A percentile compares a stretch with the other conserved stretches of the same genome.
Conservation (phyloP, 2,797 vertebrate species). For the Poliocrania exsul region DNA sequence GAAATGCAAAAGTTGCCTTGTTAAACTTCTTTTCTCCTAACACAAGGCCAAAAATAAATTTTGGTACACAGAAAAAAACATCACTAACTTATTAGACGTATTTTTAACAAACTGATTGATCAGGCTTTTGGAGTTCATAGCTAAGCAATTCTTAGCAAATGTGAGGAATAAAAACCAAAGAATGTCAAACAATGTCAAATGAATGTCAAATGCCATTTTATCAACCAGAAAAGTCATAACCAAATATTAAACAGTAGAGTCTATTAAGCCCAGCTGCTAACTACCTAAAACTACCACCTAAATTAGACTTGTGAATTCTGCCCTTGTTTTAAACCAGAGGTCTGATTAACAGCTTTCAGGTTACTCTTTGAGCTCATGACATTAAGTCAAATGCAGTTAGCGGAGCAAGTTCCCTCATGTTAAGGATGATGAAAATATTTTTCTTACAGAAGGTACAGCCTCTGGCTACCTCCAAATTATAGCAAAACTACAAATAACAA, state of each 20-base stretch:
- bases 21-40: neutral
- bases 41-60: neutral
- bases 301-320: neutral
- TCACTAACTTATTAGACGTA: neutral
- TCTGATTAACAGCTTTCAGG: neutral
- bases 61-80: neutral
- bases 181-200: neutral
- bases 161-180: neutral
- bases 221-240: neutral
- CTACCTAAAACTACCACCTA: neutral
- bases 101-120: neutral
- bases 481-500: constrained; percentile 35
- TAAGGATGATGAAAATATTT: constrained; percentile 3
- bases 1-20: neutral
- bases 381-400: neutral
- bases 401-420: neutral
- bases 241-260: neutral
- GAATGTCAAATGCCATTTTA: neutral
- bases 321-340: neutral
- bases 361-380: neutral
- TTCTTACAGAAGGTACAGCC: neutral
- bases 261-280: neutral
- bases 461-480: constrained; percentile 10
- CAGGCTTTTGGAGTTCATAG: neutral
- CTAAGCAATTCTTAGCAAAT: neutral